These are phyloP conservation scores for Spicauda simplicius DNA, from an alignment of 2,888 invertebrate genomes.

Conservation along the genomic window DNA sequence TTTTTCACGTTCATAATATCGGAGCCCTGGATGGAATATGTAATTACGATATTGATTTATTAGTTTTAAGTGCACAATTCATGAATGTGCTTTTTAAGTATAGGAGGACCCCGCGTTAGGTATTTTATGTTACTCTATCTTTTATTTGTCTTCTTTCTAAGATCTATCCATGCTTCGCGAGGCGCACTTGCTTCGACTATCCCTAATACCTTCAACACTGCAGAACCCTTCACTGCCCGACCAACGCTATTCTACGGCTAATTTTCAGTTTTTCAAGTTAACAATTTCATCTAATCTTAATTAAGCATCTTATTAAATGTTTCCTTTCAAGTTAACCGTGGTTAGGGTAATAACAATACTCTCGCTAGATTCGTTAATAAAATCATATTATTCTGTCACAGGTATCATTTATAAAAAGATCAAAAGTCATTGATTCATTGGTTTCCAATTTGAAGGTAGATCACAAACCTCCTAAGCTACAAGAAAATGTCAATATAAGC, in stretches of 20 bases:
- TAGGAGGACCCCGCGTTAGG: constrained; percentile 74
- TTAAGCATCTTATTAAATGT: neutral
- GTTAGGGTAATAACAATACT: neutral
- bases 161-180: constrained; percentile 73
- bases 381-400: constrained; percentile 10
- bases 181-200: constrained; percentile 75
- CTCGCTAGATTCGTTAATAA: constrained; percentile 24
- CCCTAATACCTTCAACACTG: constrained; percentile 63
- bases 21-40: constrained; percentile 77
- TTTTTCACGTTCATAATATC: constrained; percentile 56
- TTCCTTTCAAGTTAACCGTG: neutral
- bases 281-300: neutral
- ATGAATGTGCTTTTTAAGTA: constrained; percentile 82
- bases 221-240: constrained; percentile 63
- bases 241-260: constrained; percentile 60
- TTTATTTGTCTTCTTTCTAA: constrained; percentile 67
- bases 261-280: constrained; percentile 5
- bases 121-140: constrained; percentile 66
- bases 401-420: neutral
- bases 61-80: constrained; percentile 80
- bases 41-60: constrained; percentile 54
- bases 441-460: constrained; percentile 21
- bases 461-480: neutral
- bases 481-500: neutral
- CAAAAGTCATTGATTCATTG: too few species aligned